Evolutionary conservation across 2,797 vertebrate genomes (phyloP), one percentile per base, ranked within the genome.

Genomic region (Gila robusta): DNA sequence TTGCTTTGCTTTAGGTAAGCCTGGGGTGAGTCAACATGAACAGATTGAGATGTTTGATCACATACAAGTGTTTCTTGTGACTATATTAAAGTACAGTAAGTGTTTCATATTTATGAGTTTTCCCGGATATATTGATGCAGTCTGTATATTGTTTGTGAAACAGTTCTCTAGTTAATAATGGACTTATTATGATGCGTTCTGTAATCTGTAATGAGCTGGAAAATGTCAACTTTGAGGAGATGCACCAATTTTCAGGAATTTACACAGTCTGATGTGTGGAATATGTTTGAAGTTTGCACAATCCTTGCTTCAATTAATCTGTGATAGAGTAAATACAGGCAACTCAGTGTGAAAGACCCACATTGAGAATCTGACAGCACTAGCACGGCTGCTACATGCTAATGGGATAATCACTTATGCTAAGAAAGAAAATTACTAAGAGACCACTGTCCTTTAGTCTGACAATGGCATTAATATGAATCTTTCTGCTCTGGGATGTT

Each of bases 181-280:
- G 9, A 37, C 59, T 67, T 28, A 83, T 83, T 67, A 83, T 35
- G n/a, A 64, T 67, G 28, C 52, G 6, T 76, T 76, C 23, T 67
- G 32, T 21, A 26, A 76, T 83, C 82, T n/a, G 71, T 52, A 52
- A 76, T 83, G 72, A 39, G n/a, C 44, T 67, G 44, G 32, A 39
- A 83, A 84, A 84, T 67, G 72, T 77, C 32, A 67, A 19, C n/a
- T 84, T 66, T 26, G 64, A 83, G 16, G 23, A 52, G 73, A 67
- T 12, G 28, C 76, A 78, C 82, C 59, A 4, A 1, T 37, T 83
- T 83, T 39, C 14, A 8, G 11, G 5, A 3, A 35, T 5, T 82
- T 28, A 6, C 47, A 49, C 47, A 49, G 47, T 49, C 54, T 37
- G 59, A 77, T 77, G 64, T 49, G 26, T 69, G 62, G 26, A 32